Conservation (phyloP, 2,888 invertebrate species). For the Netelia melanura region DNA sequence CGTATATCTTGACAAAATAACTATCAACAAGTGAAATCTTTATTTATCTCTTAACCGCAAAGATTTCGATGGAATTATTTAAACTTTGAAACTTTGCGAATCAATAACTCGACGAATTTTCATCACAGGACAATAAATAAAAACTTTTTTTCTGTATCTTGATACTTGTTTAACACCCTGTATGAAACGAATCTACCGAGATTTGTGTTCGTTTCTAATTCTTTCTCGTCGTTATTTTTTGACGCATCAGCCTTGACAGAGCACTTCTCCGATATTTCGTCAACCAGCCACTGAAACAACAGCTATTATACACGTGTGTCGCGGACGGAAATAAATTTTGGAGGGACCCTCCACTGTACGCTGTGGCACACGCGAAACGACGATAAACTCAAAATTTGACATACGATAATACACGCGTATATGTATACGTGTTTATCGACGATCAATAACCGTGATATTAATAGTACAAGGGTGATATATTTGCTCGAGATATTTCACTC, state of each 20-base stretch:
- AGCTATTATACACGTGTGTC: conserved; percentile 13
- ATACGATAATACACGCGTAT: not conserved
- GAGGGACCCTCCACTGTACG: not conserved
- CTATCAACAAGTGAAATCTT: no score
- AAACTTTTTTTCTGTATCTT: no score
- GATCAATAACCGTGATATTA: conserved; percentile 6
- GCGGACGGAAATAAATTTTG: conserved; percentile 10
- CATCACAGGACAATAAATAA: no score
- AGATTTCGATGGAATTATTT: no score
- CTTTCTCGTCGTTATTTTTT: not conserved
- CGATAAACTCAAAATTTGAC: conserved; percentile 37
- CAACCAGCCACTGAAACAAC: conserved; percentile 3
- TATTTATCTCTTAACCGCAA: no score
- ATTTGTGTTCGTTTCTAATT: not conserved
- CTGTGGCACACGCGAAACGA: conserved; percentile 20
- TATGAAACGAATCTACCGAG: not conserved
- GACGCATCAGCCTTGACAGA: not conserved
- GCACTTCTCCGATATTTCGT: not conserved
- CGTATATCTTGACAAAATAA: no score
- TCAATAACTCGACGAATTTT: no score
- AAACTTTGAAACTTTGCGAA: no score
- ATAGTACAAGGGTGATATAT: not conserved
- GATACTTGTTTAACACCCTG: no score
- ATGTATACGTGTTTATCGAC: not conserved
- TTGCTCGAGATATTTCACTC: not conserved